These are phyloP conservation scores for Oriolus oriolus DNA, from an alignment of 2,113 vertebrate genomes.

Conservation along the genomic window DNA sequence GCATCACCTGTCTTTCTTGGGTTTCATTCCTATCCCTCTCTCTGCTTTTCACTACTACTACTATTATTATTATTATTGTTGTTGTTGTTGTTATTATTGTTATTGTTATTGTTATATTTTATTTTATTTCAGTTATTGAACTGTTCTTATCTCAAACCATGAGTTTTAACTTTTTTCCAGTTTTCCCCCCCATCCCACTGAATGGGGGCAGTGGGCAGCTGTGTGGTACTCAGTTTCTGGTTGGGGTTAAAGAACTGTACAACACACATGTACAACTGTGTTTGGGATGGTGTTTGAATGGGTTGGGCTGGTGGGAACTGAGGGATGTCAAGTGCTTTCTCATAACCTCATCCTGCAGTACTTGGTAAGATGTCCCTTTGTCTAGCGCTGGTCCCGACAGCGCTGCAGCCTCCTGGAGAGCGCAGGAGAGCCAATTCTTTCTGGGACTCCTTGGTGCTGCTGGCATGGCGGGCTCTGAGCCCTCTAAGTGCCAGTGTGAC, in stretches of 20 bases:
- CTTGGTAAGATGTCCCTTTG: not conserved
- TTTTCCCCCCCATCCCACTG: not conserved
- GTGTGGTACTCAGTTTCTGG: not conserved
- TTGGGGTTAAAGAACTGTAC: not conserved
- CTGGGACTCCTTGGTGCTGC: not conserved
- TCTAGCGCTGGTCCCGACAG: not conserved
- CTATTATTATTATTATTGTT: not conserved
- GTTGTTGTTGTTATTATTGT: not conserved
- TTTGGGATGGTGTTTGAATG: not conserved
- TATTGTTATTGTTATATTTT: not conserved
- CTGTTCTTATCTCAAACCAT: not conserved
- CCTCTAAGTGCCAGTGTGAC: not conserved
- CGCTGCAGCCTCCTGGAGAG: fast-evolving
- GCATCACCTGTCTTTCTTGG: not conserved
- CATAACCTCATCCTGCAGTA: not conserved
- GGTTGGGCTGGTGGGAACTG: not conserved
- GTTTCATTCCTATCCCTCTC: not conserved
- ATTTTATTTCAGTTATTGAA: not conserved
- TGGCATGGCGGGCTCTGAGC: too few relatives aligned
- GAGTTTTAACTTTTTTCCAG: not conserved
- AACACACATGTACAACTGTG: not conserved
- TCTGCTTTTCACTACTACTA: not conserved
- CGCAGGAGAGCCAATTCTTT: not conserved
- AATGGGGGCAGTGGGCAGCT: not conserved
- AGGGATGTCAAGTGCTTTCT: not conserved